Conservation (phyloP, 2,888 invertebrate species). For the Tinea trinotella region DNA sequence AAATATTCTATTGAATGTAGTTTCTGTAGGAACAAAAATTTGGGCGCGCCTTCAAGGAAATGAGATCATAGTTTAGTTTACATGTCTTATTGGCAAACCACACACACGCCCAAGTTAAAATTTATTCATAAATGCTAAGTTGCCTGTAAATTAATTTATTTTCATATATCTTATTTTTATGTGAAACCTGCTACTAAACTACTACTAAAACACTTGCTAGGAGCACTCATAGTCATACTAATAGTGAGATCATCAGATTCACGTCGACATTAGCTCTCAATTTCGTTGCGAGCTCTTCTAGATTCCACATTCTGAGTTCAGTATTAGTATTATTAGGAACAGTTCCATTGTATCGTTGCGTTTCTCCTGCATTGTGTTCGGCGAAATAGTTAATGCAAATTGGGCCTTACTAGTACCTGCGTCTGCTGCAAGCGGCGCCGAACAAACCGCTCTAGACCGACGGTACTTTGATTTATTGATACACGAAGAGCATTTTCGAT, state of each 20-base stretch:
- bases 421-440: constrained; percentile 12
- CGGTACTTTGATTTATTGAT: constrained; percentile 20
- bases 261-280: not conserved
- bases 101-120: not conserved
- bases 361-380: constrained; percentile 12
- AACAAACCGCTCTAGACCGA: constrained; percentile 17
- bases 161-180: too few species aligned
- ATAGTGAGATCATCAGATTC: not conserved
- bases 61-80: not conserved
- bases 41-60: not conserved
- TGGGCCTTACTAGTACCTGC: constrained; percentile 16
- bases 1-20: too few species aligned
- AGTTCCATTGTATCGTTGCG: constrained; percentile 13
- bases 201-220: too few species aligned
- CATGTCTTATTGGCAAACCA: not conserved
- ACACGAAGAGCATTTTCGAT: constrained; percentile 21
- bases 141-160: too few species aligned
- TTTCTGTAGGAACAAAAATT: not conserved
- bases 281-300: not conserved
- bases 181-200: too few species aligned
- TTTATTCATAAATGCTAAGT: not conserved
- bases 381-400: constrained; percentile 18
- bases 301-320: constrained; percentile 8
- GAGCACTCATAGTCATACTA: too few species aligned
- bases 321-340: constrained; percentile 6